These are phyloP conservation scores for Enteromius paludinosus DNA, from an alignment of 2,797 vertebrate species.

Conservation along the genomic window DNA sequence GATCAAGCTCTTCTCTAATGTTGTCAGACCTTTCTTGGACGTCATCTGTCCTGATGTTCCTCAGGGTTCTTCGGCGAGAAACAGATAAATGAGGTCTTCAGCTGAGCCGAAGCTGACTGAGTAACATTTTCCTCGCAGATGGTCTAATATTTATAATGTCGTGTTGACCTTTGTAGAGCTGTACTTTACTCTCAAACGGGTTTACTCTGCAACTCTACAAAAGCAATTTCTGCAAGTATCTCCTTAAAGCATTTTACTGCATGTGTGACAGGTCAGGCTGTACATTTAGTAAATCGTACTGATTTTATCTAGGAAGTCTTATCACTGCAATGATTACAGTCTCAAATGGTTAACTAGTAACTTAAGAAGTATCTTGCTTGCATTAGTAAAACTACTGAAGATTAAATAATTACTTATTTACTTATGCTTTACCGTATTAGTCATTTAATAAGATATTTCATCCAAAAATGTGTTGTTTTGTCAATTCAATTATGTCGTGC, in stretches of 20 bases:
- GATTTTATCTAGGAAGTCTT: constrained; percentile 27
- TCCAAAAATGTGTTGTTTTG: not conserved
- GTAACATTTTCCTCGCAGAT: not conserved
- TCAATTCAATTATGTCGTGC: not conserved
- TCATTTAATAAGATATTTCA: not conserved
- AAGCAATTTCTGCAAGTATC: constrained; percentile 30
- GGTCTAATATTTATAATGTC: constrained; percentile 46
- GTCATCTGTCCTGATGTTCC: constrained; percentile 42
- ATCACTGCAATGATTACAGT: not conserved
- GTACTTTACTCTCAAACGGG: constrained; percentile 65
- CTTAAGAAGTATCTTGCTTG: not conserved
- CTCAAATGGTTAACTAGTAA: constrained; percentile 11
- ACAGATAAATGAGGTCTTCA: constrained; percentile 10
- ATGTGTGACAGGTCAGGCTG: not conserved
- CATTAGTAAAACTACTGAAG: not conserved
- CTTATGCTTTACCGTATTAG: not conserved
- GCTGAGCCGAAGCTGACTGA: constrained; percentile 19
- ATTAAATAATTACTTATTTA: not conserved
- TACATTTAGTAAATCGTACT: not conserved
- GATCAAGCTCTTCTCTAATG: constrained; percentile 75
- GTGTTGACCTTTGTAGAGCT: constrained; percentile 63
- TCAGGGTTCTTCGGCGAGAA: constrained; percentile 49
- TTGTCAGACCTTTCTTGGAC: constrained; percentile 59
- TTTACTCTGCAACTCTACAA: not conserved
- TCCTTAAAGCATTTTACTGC: constrained; percentile 16